These are phyloP conservation scores for Strigamia transsilvanica DNA, from an alignment of 2,888 invertebrate genomes.

Conservation along the genomic window DNA sequence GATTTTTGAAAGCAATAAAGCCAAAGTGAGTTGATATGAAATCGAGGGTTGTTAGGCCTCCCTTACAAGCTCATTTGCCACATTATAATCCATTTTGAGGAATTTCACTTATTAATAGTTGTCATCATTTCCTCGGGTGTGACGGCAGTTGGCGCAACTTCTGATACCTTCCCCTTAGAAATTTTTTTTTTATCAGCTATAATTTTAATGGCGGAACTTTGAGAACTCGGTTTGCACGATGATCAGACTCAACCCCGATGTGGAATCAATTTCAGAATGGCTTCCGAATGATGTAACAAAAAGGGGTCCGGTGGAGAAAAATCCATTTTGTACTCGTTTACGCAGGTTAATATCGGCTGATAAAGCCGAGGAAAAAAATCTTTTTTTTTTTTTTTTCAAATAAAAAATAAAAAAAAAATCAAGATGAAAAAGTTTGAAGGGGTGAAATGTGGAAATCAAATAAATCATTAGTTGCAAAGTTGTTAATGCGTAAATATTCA, in stretches of 20 bases:
- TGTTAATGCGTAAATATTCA: no score
- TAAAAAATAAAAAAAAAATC: no score
- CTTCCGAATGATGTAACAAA: conserved; percentile 38
- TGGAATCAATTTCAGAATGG: conserved; percentile 33
- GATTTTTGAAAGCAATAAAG: conserved; percentile 22
- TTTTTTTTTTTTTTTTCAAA: not conserved
- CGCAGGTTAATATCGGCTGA: not conserved
- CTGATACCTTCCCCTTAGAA: not conserved
- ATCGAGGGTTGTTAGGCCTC: conserved; percentile 8
- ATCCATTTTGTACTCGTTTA: conserved; percentile 13
- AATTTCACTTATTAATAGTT: conserved; percentile 23
- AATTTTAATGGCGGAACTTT: conserved; percentile 38
- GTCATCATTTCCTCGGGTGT: conserved; percentile 17
- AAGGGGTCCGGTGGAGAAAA: conserved; percentile 21
- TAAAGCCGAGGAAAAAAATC: not conserved
- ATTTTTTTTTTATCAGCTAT: conserved; percentile 33
- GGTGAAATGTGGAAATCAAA: no score
- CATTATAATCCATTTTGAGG: conserved; percentile 31
- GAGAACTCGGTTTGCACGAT: not conserved
- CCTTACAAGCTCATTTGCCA: conserved; percentile 34
- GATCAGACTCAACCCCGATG: conserved; percentile 24
- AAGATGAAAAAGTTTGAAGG: no score
- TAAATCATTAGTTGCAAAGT: no score
- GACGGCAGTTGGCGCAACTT: not conserved
- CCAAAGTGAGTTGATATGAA: conserved; percentile 25